Base-by-base conservation (phyloP, 2,888 invertebrate genomes). In the Cheilosia soror region DNA sequence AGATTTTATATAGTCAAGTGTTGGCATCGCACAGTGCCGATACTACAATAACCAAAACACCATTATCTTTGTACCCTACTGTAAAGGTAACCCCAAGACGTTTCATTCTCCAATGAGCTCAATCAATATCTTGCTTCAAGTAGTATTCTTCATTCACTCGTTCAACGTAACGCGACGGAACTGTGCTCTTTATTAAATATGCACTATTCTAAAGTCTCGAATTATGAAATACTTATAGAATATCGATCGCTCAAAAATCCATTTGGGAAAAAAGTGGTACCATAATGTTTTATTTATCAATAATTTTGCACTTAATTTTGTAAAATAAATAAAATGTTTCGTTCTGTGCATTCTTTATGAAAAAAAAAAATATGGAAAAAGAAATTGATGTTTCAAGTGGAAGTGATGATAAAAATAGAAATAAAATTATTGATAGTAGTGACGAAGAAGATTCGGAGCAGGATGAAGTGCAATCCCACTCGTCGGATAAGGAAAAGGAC, bases 201-300 rank as follows among this genome's bases (percentile, higher is more conserved):
- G 53, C 37, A 42, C 13, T 44, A 33, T 44, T 49, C 5, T 20
- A 29, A 31, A 31, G 13, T 51, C 20, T 42, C 6, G 29, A 58
- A 79, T 51, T 63, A 29, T 68, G 27, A 78, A 68, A 69, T 69
- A 20, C 20, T 20, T 20, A 69, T 60, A 51, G 51, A 47, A 73
- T 69, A 83, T 84, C 79, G 79, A 84, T 84, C 55, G 57, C 20
- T 55, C 11, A 29, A 57, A 77, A 69, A 55, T 77, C 40, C 49
- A 42, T 65, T 47, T 69, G 20, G 15, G 7, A 49, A 76, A 62
- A 60, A 13, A 15, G 20, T 15, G 7, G 7, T 47, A 20, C 15
- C 15, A 15, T 3, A 9, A 37, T 33, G 20, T 37, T 44, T 44
- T 0, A 62, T 62, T 42, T 44, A 1, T 5, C 2, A 20, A 44